phyloP scores from a whole-genome alignment of 2,888 invertebrate genomes.

The Stramonita haemastoma region DNA sequence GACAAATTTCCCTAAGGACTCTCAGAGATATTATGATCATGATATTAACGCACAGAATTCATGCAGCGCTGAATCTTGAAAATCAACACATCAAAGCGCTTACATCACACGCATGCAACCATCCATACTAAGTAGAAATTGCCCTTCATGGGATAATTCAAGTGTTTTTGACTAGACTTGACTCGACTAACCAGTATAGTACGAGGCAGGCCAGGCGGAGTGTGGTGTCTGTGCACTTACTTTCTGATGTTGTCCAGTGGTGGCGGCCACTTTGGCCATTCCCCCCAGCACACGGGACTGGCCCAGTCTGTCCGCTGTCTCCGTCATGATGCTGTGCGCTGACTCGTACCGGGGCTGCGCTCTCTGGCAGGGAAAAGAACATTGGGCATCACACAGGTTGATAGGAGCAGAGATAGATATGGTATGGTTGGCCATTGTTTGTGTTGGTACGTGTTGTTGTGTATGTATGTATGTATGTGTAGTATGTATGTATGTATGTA shows the following conservation, averaged over 20 bases:
- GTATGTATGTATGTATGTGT: too few relatives aligned
- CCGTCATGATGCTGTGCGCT: conserved; percentile 77
- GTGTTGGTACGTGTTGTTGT: too few relatives aligned
- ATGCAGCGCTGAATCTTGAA: background rate
- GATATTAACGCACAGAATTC: too few relatives aligned
- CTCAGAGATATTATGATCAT: too few relatives aligned
- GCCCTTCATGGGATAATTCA: too few relatives aligned
- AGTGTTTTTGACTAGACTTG: too few relatives aligned
- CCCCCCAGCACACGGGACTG: conserved; percentile 75
- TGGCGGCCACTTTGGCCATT: conserved; percentile 69
- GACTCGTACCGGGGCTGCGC: conserved; percentile 78
- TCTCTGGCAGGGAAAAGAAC: conserved; percentile 72
- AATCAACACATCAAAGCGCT: background rate
- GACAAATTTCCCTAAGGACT: too few relatives aligned
- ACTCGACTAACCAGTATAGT: too few relatives aligned
- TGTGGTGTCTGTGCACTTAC: conserved; percentile 48
- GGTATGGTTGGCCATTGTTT: too few relatives aligned
- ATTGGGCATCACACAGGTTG: too few relatives aligned
- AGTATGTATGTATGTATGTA: too few relatives aligned
- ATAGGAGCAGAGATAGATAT: too few relatives aligned
- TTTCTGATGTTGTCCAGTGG: conserved; percentile 63
- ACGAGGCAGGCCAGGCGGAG: background rate
- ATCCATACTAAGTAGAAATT: background rate
- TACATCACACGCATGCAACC: background rate
- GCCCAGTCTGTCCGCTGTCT: conserved; percentile 77